phyloP scores from a whole-genome alignment of 2,797 vertebrate species.

The Coracias cyanogaster region DNA sequence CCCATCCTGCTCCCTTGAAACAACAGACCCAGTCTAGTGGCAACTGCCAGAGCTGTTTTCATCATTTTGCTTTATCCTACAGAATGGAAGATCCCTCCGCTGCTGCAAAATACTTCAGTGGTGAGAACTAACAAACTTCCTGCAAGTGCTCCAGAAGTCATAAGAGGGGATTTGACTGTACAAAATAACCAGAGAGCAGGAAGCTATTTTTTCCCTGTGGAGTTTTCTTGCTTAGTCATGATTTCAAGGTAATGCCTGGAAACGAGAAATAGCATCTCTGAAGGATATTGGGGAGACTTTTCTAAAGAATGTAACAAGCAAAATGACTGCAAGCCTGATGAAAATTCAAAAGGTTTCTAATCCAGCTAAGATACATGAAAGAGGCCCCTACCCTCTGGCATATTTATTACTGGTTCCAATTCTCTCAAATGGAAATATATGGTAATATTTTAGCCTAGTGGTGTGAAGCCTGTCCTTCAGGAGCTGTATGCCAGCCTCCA shows the following conservation, averaged over 20 bases:
- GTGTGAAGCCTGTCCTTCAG: background rate
- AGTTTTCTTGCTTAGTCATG: background rate
- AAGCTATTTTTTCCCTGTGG: background rate
- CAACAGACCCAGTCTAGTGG: background rate
- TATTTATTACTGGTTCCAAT: background rate
- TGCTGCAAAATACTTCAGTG: background rate
- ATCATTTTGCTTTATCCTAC: background rate
- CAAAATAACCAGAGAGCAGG: background rate
- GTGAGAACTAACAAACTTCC: background rate
- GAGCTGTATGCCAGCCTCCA: background rate
- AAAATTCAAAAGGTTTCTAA: constrained; percentile 31
- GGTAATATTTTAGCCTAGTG: background rate
- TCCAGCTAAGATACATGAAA: background rate
- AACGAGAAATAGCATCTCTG: background rate
- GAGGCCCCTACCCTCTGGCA: background rate
- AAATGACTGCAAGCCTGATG: background rate
- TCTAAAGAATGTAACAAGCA: background rate
- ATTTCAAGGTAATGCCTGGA: background rate
- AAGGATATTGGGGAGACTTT: background rate
- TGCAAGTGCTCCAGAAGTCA: background rate
- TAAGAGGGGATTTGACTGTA: background rate
- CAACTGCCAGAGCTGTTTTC: background rate
- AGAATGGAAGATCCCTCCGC: background rate
- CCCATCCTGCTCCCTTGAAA: background rate
- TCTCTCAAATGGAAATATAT: background rate